Evolutionary conservation across 2,113 vertebrate species (phyloP).

Genomic region (Litocranius walleri): DNA sequence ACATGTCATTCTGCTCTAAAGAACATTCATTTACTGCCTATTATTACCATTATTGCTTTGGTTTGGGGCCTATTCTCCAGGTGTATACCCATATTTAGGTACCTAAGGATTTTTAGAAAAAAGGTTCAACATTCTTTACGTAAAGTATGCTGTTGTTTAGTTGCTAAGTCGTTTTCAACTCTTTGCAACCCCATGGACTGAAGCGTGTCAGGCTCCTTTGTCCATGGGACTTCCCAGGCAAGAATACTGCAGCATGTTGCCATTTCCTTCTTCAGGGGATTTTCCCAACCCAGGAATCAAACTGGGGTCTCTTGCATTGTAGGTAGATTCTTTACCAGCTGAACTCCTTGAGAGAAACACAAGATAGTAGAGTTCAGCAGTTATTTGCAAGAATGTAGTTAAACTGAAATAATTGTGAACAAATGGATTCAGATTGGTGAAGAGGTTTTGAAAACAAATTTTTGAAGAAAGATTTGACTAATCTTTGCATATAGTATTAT

Average conservation of each 20-base stretch:
- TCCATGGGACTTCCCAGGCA: background rate
- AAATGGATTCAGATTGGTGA: background rate
- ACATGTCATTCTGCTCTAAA: background rate
- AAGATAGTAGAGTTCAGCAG: background rate
- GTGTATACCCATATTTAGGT: background rate
- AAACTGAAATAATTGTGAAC: background rate
- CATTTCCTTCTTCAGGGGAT: background rate
- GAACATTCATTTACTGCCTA: background rate
- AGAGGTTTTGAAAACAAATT: background rate
- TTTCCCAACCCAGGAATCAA: rapidly evolving
- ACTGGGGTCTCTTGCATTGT: background rate
- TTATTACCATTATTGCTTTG: background rate
- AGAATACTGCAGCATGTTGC: background rate
- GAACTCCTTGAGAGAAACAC: background rate
- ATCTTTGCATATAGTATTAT: background rate
- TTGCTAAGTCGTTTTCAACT: background rate
- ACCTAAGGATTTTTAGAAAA: background rate
- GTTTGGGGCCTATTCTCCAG: background rate
- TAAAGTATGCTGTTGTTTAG: background rate
- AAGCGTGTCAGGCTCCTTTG: background rate
- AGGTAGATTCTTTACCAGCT: background rate
- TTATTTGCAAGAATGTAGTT: background rate
- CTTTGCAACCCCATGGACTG: background rate
- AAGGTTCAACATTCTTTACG: rapidly evolving
- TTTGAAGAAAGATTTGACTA: background rate